Conservation (phyloP, 2,888 invertebrate genomes). For the Calameuta filiformis region DNA sequence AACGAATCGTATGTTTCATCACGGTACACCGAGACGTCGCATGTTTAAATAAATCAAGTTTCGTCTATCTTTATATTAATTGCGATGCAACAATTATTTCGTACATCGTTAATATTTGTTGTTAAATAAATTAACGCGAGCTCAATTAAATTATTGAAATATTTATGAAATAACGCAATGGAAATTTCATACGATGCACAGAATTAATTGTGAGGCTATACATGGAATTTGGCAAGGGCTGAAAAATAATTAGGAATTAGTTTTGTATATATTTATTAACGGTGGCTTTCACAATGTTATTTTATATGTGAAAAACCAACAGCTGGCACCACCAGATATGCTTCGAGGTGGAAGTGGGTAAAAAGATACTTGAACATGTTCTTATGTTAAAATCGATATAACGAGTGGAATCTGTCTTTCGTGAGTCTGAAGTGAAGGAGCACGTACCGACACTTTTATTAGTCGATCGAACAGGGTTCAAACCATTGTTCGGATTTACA, state of each 20-base stretch:
- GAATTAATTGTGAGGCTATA: no score
- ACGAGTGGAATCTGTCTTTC: not conserved
- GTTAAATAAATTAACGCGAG: not conserved
- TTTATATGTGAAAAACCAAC: not conserved
- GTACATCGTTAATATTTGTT: not conserved
- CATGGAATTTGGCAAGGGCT: no score
- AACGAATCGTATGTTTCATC: not conserved
- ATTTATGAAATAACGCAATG: no score
- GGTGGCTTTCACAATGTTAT: not conserved
- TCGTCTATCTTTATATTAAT: not conserved
- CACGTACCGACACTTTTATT: not conserved
- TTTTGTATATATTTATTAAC: not conserved
- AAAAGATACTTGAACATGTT: not conserved
- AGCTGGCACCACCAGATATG: not conserved
- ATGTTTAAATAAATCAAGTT: not conserved
- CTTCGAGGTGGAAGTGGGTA: not conserved
- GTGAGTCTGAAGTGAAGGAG: not conserved
- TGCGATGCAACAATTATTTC: not conserved
- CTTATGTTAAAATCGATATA: constrained; percentile 1
- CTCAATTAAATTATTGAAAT: not conserved
- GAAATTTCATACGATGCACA: no score
- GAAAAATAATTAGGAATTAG: not conserved
- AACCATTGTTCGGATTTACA: not conserved
- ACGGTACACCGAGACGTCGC: not conserved
- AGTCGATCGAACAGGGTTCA: not conserved